These are phyloP conservation scores for Lepilemur septentrionalis DNA, from an alignment of 2,797 vertebrate species.

Conservation along the genomic window DNA sequence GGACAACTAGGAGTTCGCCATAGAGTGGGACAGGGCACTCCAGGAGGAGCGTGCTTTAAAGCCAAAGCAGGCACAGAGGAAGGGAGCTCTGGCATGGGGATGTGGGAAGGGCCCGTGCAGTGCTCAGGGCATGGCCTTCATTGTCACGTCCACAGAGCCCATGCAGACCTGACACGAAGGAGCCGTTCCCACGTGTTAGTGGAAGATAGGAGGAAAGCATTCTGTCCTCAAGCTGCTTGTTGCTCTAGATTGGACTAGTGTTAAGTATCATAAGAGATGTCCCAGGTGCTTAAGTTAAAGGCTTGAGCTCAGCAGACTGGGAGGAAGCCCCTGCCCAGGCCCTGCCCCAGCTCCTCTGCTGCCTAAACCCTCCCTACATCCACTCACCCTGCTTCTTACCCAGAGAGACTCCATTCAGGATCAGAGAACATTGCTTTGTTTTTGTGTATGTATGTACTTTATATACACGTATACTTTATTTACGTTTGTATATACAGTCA, in stretches of 20 bases:
- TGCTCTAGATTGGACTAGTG: no score
- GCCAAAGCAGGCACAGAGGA: background rate
- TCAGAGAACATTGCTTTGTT: background rate
- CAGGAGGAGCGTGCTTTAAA: background rate
- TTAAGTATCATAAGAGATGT: background rate
- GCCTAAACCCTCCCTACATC: background rate
- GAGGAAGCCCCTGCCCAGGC: no score
- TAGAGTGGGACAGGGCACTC: background rate
- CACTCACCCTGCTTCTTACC: background rate
- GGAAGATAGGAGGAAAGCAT: background rate
- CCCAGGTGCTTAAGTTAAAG: background rate
- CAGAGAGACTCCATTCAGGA: background rate
- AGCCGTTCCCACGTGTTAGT: no score
- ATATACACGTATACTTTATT: background rate
- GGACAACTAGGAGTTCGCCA: background rate
- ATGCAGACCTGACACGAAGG: rapidly evolving
- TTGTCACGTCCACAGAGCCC: background rate
- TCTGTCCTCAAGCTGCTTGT: background rate
- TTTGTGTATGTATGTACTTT: background rate
- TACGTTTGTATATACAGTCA: background rate
- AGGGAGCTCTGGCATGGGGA: background rate
- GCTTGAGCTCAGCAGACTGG: background rate
- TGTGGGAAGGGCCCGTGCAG: background rate
- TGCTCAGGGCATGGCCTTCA: background rate
- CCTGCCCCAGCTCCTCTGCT: background rate